Conservation (phyloP, 2,888 invertebrate genomes). For the Vesta saturnalis region DNA sequence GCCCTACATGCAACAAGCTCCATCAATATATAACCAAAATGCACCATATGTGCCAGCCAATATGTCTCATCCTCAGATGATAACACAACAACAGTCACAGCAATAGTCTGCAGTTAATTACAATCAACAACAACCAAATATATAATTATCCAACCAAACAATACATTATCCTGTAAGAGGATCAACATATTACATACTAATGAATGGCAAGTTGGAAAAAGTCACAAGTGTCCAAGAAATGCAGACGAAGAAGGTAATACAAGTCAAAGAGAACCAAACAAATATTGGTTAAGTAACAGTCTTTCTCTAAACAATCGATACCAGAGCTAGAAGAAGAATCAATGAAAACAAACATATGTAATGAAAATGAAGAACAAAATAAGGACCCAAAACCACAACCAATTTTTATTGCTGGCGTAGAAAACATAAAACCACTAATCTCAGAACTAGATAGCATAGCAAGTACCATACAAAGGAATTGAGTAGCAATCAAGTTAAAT, state of each 20-base stretch:
- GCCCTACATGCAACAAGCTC: not conserved
- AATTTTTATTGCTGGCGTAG: conserved; percentile 14
- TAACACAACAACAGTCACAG: not conserved
- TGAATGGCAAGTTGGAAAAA: conserved; percentile 16
- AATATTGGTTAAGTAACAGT: not conserved
- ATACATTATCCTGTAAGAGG: conserved; percentile 11
- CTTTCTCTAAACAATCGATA: conserved; percentile 14
- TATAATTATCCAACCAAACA: too few relatives aligned
- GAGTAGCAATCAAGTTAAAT: too few relatives aligned
- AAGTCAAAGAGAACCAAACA: conserved; percentile 17
- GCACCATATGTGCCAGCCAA: too few relatives aligned
- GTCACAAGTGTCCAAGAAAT: conserved; percentile 17
- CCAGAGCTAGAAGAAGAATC: conserved; percentile 10
- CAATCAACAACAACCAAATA: too few relatives aligned
- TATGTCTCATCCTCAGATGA: not conserved
- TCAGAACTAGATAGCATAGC: not conserved
- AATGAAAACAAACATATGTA: conserved; percentile 12
- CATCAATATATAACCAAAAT: conserved; percentile 6
- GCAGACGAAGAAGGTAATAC: conserved; percentile 7
- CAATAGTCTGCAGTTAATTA: conserved; percentile 6
- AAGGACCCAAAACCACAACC: too few relatives aligned
- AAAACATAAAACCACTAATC: conserved; percentile 6
- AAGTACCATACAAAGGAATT: conserved; percentile 11
- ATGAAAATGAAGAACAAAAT: conserved; percentile 10
- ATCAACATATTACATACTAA: conserved; percentile 10